Conservation (phyloP, 2,113 vertebrate species). For the Gadus macrocephalus region DNA sequence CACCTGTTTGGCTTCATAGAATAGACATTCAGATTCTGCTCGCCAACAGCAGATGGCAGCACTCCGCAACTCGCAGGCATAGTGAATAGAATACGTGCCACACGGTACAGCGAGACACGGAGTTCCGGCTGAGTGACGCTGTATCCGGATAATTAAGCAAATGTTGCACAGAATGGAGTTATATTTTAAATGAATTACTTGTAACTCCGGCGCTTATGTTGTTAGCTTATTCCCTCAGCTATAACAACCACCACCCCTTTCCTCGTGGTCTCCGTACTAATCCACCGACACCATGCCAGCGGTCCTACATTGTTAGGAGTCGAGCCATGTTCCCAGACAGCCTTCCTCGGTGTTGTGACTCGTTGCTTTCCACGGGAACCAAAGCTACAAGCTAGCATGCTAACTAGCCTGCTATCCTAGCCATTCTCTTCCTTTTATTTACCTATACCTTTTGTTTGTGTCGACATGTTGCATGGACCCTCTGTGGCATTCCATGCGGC, state of each 20-base stretch:
- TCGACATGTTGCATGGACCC: neutral
- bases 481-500: conserved; percentile 7
- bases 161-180: conserved; percentile 22
- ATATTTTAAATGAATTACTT: conserved; percentile 30
- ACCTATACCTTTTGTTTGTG: neutral
- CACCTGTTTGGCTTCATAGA: too few species aligned
- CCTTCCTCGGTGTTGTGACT: conserved; percentile 50
- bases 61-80: too few species aligned
- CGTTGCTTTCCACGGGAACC: conserved; percentile 31
- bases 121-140: conserved; percentile 40
- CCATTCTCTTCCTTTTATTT: neutral
- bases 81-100: too few species aligned
- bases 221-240: neutral
- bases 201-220: too few species aligned
- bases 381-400: conserved; percentile 37
- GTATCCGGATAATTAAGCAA: conserved; percentile 50
- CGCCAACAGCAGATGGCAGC: too few species aligned
- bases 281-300: neutral
- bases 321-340: conserved; percentile 38
- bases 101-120: too few species aligned
- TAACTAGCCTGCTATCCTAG: conserved; percentile 18
- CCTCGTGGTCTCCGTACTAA: too few species aligned
- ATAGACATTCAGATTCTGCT: too few species aligned
- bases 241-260: too few species aligned
- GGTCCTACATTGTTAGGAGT: conserved; percentile 48